A percentile compares a stretch with the other conserved stretches of the same genome.
phyloP scores from a whole-genome alignment of 2,888 invertebrate genomes.

The Conchocele bisecta region DNA sequence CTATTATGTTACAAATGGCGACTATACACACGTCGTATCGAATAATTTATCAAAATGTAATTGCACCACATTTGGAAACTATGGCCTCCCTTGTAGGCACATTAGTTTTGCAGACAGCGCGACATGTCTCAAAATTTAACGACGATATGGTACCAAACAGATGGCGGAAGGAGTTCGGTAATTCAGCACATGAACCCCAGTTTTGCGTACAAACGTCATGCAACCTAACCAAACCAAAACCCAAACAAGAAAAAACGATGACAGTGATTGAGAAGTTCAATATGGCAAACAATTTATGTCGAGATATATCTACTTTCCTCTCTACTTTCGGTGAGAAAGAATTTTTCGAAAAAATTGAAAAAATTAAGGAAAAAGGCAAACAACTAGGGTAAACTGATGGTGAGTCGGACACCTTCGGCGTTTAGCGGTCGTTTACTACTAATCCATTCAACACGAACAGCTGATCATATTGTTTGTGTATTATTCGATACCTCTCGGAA shows the following conservation, averaged over 20 bases:
- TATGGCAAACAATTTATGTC: constrained; percentile 5
- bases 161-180: constrained; percentile 8
- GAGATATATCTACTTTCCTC: constrained; percentile 3
- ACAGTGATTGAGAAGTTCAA: constrained; percentile 9
- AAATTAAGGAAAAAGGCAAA: no score
- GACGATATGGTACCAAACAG: background rate
- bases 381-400: no score
- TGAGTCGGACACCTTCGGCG: no score
- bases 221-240: background rate
- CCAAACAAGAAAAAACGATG: background rate
- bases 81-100: constrained; percentile 5
- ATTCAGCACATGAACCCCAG: background rate
- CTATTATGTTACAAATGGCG: background rate
- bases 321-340: constrained; percentile 1
- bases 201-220: constrained; percentile 1
- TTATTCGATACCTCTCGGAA: no score
- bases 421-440: no score
- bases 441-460: no score
- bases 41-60: background rate
- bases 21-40: background rate
- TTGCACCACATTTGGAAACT: background rate
- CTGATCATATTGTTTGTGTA: no score
- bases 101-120: constrained; percentile 2
- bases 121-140: background rate
- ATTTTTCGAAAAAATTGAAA: constrained; percentile 9